A percentile compares a stretch with the other conserved stretches of the same genome.
Evolutionary conservation across 2,797 vertebrate species (phyloP).

Genomic region (Stomatorhinus walkeri): DNA sequence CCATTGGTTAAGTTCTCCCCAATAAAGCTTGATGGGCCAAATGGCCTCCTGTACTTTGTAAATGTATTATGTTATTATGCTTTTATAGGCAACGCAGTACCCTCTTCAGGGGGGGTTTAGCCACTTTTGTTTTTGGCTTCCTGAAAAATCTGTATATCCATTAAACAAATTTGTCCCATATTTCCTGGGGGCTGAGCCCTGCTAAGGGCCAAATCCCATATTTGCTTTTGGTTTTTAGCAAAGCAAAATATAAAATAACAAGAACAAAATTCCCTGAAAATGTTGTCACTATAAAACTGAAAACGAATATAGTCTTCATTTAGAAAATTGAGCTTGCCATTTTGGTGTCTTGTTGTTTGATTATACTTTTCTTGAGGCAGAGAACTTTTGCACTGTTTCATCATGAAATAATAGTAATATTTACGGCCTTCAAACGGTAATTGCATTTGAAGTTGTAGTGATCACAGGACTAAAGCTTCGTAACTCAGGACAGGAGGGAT

Average conservation of each 20-base stretch:
- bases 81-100: background rate
- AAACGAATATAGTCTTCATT: background rate
- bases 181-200: background rate
- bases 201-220: background rate
- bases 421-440: background rate
- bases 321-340: background rate
- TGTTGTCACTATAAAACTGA: background rate
- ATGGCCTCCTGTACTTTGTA: background rate
- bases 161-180: background rate
- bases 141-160: background rate
- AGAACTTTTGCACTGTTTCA: background rate
- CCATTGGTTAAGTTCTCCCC: background rate
- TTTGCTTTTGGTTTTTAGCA: background rate
- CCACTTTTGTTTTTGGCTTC: background rate
- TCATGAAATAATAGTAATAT: background rate
- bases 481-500: background rate
- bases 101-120: background rate
- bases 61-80: background rate
- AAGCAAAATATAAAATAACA: background rate
- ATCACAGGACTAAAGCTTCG: background rate
- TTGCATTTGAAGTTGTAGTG: background rate
- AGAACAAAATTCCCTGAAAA: background rate
- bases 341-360: background rate
- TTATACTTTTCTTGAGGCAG: background rate
- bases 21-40: background rate